Percentiles rank a stretch among this genome's conserved stretches.
Conservation (phyloP, 1,140 invertebrate genomes). For the Pachypeltis micranthus region DNA sequence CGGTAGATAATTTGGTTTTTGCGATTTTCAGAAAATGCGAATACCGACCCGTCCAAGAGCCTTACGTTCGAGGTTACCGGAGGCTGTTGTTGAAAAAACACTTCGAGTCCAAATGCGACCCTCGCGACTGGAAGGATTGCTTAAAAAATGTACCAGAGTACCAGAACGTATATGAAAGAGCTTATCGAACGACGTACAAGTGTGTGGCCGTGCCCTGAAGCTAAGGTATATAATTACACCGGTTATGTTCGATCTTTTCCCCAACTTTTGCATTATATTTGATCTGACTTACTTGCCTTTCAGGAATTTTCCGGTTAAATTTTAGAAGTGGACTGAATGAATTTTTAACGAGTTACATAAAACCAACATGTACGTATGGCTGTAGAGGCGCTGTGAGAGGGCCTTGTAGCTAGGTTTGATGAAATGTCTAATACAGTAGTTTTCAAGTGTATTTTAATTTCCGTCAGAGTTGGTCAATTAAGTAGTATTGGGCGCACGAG, state of each 20-base stretch:
- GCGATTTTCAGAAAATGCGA: conserved; percentile 28
- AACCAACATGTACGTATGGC: neutral
- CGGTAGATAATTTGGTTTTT: too few species aligned
- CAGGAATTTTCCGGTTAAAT: neutral
- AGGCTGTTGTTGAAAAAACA: conserved; percentile 26
- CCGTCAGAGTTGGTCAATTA: too few species aligned
- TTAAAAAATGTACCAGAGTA: conserved; percentile 27
- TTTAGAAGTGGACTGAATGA: neutral
- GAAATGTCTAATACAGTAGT: too few species aligned
- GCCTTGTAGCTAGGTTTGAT: too few species aligned
- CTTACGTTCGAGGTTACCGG: conserved; percentile 28
- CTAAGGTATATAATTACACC: conserved; percentile 5
- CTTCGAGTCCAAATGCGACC: conserved; percentile 27
- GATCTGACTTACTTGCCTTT: neutral
- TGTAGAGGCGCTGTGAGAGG: neutral
- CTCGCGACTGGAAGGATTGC: conserved; percentile 26
- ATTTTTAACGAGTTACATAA: neutral
- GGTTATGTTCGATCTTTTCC: too few species aligned
- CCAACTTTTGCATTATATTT: too few species aligned
- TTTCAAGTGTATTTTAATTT: too few species aligned
- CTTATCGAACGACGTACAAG: conserved; percentile 29
- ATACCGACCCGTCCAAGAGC: conserved; percentile 28
- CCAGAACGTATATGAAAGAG: conserved; percentile 31
- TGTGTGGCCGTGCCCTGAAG: conserved; percentile 22
- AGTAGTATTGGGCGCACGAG: too few species aligned